Percentiles rank a stretch among this genome's conserved stretches.
Evolutionary conservation across 2,888 invertebrate species (phyloP).

Genomic region (Stenodera caucasica): DNA sequence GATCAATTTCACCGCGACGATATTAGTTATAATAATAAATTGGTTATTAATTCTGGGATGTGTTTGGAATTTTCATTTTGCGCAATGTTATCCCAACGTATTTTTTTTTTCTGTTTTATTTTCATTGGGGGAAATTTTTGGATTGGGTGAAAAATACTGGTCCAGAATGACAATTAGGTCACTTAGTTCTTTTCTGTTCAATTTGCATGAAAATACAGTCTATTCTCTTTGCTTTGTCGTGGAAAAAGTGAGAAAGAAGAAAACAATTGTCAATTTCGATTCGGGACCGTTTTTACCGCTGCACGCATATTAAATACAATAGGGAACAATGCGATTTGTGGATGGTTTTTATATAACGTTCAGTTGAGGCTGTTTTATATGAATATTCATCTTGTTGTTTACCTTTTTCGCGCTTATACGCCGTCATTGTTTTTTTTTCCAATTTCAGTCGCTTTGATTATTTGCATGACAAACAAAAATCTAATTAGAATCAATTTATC

Average conservation of each 20-base stretch:
- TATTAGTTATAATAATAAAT: no score
- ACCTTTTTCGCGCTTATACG: not conserved
- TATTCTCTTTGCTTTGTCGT: not conserved
- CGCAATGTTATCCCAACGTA: no score
- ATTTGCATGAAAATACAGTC: not conserved
- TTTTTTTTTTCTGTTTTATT: not conserved
- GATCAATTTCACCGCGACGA: no score
- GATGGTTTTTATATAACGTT: not conserved
- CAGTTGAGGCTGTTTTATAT: not conserved
- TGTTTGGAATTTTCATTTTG: no score
- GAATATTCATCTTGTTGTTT: constrained; percentile 1
- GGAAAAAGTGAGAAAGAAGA: not conserved
- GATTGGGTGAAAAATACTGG: not conserved
- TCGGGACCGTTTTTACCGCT: not conserved
- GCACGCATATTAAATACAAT: not conserved
- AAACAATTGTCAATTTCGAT: not conserved
- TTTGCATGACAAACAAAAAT: not conserved
- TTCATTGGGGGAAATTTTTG: not conserved
- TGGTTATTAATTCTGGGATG: no score
- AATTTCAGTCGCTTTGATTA: not conserved
- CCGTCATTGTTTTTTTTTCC: no score
- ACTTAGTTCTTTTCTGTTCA: not conserved
- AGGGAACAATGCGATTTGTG: not conserved
- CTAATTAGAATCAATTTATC: not conserved
- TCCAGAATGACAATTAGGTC: constrained; percentile 1